Conservation (phyloP, 2,797 vertebrate species). For the Anas georgica region DNA sequence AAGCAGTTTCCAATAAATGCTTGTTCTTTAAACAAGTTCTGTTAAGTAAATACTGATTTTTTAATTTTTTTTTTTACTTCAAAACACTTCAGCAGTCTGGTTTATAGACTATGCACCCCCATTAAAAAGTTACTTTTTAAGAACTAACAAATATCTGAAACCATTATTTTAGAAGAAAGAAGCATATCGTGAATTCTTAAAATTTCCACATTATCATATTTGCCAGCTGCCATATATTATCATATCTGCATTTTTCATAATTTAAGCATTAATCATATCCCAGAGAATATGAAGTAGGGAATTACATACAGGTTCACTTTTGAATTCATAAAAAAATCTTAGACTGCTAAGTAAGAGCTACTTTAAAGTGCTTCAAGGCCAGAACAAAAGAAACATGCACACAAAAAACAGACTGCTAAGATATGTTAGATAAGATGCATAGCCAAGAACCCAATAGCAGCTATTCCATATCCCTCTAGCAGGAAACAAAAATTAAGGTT, state of each 20-base stretch:
- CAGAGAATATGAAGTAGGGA: neutral
- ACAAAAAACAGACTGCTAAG: neutral
- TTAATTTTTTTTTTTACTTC: neutral
- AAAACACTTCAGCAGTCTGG: neutral
- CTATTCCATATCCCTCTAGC: neutral
- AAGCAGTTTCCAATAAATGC: neutral
- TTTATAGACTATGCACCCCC: neutral
- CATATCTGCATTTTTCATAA: neutral
- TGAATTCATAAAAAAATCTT: neutral
- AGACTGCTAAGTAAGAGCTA: neutral
- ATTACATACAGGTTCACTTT: neutral
- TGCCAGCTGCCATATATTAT: neutral
- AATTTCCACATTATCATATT: constrained; percentile 2
- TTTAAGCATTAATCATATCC: neutral
- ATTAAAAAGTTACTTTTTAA: neutral
- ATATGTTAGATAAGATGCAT: neutral
- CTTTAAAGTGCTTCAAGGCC: neutral
- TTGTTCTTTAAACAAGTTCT: neutral
- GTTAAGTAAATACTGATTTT: neutral
- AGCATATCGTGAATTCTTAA: neutral
- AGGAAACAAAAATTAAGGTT: neutral
- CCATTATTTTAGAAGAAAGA: neutral
- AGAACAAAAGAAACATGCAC: neutral
- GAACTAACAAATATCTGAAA: neutral
- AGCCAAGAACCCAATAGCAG: neutral